Percentiles rank a stretch among this genome's conserved stretches.
phyloP scores from a whole-genome alignment of 2,113 vertebrate species.

The Physeter macrocephalus region DNA sequence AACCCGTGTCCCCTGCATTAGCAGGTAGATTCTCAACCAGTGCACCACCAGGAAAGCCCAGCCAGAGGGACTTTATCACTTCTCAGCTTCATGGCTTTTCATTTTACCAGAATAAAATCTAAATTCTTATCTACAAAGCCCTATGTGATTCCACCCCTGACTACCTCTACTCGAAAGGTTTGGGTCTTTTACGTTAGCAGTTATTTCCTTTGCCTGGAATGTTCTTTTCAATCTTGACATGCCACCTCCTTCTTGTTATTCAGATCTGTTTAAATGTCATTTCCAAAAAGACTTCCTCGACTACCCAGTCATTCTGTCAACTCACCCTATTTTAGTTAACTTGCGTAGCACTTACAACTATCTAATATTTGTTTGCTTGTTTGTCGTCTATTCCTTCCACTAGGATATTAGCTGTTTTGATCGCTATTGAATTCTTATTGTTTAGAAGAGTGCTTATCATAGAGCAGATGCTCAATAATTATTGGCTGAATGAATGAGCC shows the following conservation, averaged over 20 bases:
- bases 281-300: background rate
- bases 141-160: background rate
- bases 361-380: background rate
- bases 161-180: background rate
- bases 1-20: too few relatives aligned
- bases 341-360: background rate
- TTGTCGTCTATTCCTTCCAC: background rate
- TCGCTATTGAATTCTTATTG: background rate
- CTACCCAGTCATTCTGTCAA: background rate
- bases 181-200: background rate
- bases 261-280: background rate
- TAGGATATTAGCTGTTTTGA: background rate
- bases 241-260: background rate
- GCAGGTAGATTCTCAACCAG: too few relatives aligned
- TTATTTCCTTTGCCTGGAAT: background rate
- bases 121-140: background rate
- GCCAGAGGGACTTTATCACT: background rate
- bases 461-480: background rate
- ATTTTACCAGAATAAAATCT: background rate
- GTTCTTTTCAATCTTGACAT: background rate
- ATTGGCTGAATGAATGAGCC: background rate
- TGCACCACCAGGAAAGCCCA: too few relatives aligned
- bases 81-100: background rate
- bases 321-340: background rate
- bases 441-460: background rate